Evolutionary conservation across 2,113 vertebrate species (phyloP), one percentile per base, ranked within the genome.

Genomic region (Colistium nudipinnis): DNA sequence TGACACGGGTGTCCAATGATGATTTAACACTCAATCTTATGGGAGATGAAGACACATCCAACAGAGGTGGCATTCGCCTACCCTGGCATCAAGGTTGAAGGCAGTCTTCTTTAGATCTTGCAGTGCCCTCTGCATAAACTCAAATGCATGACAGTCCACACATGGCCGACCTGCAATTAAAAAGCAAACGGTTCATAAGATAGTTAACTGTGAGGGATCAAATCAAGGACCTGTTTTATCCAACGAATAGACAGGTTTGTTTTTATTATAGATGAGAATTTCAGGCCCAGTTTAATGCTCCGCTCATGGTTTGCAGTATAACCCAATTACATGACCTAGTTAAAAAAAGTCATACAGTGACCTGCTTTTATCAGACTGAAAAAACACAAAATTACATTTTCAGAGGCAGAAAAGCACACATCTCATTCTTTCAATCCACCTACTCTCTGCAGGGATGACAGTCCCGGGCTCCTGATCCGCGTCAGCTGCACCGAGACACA

Each of bases 41-140:
- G n/a, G n/a, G n/a, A n/a, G n/a, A n/a, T n/a, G n/a, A n/a, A 6
- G 20, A 51, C 14, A 17, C 39, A n/a, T 41, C 39, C 39, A 2
- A 19, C 19, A 12, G 19, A 20, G 43, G n/a, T 13, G 45, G 22
- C 5, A 6, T 4, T 36, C 30, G 49, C 93, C 35, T 90, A 99
- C 97, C 93, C 97, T 82, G 0, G 95, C 91, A 83, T 98, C 96
- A 0, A 98, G 93, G 84, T 90, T 96, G 68, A 93, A 95, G 0
- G 96, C 97, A 0, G 96, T 97, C 93, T 95, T 98, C 88, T 95
- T 95, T 2, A 98, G 90, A 75, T 98, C 97, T 88, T 97, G 96
- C 90, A 98, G 91, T 28, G 97, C 97, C 86, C 97, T 95, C 92
- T 98, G 97, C 97, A 98, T 98, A 76, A 98, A 98, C 90, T 98